Evolutionary conservation across 37 sponge, comb jelly and placozoan genomes (phyloP), one percentile per base, ranked within the genome.

Genomic region (Eunapius fragilis): DNA sequence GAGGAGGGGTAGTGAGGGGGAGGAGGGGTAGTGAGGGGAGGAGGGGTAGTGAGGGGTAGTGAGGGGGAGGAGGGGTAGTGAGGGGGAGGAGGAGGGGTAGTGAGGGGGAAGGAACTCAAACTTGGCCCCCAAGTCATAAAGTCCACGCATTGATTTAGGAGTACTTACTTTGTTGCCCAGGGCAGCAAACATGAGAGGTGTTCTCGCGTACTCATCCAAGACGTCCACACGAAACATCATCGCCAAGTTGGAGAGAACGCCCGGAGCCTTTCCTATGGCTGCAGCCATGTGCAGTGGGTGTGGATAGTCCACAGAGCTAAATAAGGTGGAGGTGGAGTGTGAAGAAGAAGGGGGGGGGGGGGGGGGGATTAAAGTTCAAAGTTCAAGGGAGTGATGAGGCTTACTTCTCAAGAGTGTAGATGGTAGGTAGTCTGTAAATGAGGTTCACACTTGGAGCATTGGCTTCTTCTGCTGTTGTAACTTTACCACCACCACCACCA

Each of bases 171-270:
- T 94, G 70, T 91, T 88, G 27, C 92, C 84, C 27, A 91, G 81
- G 19, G 88, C 90, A 69, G 94, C 91, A 86, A 91, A 94, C 94
- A 94, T 94, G 69, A 94, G 92, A 13, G 94, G 94, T 24, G 91
- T 94, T 25, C 92, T 69, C 25, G 80, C 73, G 49, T 83, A 30
- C 5, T 83, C 80, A 68, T 94, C 94, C 25, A 33, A 34, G 25
- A 75, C 78, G 89, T 94, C 76, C 27, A 94, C 89, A 26, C 94
- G 91, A 86, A 88, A 91, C 96, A 92, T 92, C 88, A 88, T 84
- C 31, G 90, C 82, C n/a, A 95, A 84, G 11, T 95, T 71, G 24
- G 80, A 68, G 14, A 95, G 69, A n/a, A 95, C 91, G 23, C 96
- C 96, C 0, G 88, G 78, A 17, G 78, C 74, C 47, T 95, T 86